Base-by-base conservation (phyloP, 2,888 invertebrate genomes). In the Aphodius granarius region DNA sequence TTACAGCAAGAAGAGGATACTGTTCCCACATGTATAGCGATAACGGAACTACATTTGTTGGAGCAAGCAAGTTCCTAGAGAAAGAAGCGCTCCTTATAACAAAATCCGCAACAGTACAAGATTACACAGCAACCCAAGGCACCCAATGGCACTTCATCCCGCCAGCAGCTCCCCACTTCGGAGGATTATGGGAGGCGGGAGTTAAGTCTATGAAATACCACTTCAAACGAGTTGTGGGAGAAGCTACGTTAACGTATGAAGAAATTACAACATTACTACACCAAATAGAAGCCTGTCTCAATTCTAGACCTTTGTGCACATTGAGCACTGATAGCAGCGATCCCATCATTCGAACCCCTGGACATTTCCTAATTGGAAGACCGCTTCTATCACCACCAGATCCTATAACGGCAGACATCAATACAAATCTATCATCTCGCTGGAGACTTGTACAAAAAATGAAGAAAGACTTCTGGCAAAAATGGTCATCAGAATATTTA, bases 41-140 rank as follows among this genome's bases (percentile, higher is more conserved):
- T 62, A 75, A 75, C 20, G 73, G 75, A 18, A 75, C 72, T 4
- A 73, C 21, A 5, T 66, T 73, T 66, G 75, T 71, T 17, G 72
- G 71, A 9, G 75, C 75, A 72, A 43, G 15, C 5, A 43, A 43
- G 6, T 9, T 43, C 13, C 43, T 1, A 43, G 68, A 68, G 62
- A 9, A 65, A 15, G 43, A 43, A 13, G 63, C n/a, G n/a, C n/a
- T n/a, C n/a, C n/a, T 70, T 19, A n/a, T 63, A 23, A 6, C 23
- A 5, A 19, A 16, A 74, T 17, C 23, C 66, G n/a, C n/a, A 43
- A 9, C 43, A n/a, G 74, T 74, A 70, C 20, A n/a, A 70, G 62
- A 70, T 21, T 23, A 23, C 17, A 68, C 16, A 63, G 13, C 62
- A 9, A 72, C 16, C 19, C 15, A 16, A n/a, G 21, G 66, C 15